Conservation (phyloP, 2,888 invertebrate genomes). For the Tetragnatha montana region DNA sequence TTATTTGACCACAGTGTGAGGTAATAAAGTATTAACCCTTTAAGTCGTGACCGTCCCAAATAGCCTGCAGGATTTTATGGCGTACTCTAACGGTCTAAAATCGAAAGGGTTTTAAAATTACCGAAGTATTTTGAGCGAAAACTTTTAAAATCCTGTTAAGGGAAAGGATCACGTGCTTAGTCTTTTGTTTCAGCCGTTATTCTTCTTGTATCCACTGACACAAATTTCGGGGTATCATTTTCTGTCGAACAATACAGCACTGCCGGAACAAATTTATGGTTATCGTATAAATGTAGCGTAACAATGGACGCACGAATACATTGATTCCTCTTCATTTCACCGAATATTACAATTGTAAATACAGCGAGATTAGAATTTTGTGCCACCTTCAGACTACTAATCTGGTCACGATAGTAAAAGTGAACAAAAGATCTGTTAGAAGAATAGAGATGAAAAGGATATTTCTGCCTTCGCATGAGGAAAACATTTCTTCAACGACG, state of each 20-base stretch:
- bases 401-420: slow-evolving; percentile 36
- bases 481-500: not conserved
- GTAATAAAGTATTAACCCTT: too few species aligned
- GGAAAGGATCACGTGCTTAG: not conserved
- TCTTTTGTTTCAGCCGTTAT: not conserved
- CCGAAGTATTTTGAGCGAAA: too few species aligned
- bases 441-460: slow-evolving; percentile 26
- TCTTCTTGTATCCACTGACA: slow-evolving; percentile 28
- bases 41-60: too few species aligned
- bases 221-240: slow-evolving; percentile 21
- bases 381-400: slow-evolving; percentile 35
- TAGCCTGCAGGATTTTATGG: too few species aligned
- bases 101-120: too few species aligned
- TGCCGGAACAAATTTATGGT: slow-evolving; percentile 17
- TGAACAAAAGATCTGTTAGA: slow-evolving; percentile 40
- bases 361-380: not conserved
- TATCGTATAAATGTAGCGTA: slow-evolving; percentile 15
- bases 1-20: too few species aligned
- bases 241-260: slow-evolving; percentile 46
- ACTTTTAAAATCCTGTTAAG: not conserved
- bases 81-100: too few species aligned
- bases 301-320: slow-evolving; percentile 36
- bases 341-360: slow-evolving; percentile 28
- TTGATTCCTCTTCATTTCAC: slow-evolving; percentile 21
- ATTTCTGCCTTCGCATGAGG: slow-evolving; percentile 16